These are phyloP conservation scores for Drosophila saltans DNA, from an alignment of 1,140 invertebrate species.

Conservation along the genomic window DNA sequence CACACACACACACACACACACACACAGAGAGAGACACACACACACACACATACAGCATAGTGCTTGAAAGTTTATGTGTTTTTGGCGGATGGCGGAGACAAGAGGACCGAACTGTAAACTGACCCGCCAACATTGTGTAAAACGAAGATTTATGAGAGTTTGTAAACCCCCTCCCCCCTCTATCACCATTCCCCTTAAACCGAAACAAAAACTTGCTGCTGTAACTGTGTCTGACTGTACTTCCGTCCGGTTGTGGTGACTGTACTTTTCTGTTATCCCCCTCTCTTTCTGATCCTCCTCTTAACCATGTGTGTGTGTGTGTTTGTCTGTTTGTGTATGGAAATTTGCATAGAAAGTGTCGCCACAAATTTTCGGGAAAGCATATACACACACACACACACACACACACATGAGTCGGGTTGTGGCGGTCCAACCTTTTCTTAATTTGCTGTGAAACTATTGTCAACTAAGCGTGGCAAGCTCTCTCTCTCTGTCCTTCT, in stretches of 20 bases:
- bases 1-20: conserved; percentile 18
- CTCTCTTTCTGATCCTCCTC: conserved; percentile 10
- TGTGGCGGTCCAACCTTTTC: conserved; percentile 70
- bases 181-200: neutral
- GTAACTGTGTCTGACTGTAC: conserved; percentile 65
- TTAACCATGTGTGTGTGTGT: neutral
- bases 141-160: conserved; percentile 79
- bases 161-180: neutral
- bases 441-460: conserved; percentile 82
- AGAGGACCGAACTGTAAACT: conserved; percentile 40
- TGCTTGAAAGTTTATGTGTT: conserved; percentile 47
- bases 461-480: conserved; percentile 68
- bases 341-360: conserved; percentile 77
- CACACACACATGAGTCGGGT: conserved; percentile 35
- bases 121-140: conserved; percentile 82
- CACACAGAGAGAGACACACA: conserved; percentile 11
- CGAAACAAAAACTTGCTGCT: conserved; percentile 15
- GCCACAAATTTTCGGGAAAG: conserved; percentile 66
- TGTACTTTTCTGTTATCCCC: conserved; percentile 57
- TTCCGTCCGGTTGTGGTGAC: conserved; percentile 59
- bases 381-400: conserved; percentile 46
- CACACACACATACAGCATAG: conserved; percentile 17
- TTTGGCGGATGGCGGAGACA: conserved; percentile 11
- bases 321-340: conserved; percentile 20
- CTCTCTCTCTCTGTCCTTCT: neutral